phyloP scores from a whole-genome alignment of 2,888 invertebrate species.

The Teinopalpus imperialis region DNA sequence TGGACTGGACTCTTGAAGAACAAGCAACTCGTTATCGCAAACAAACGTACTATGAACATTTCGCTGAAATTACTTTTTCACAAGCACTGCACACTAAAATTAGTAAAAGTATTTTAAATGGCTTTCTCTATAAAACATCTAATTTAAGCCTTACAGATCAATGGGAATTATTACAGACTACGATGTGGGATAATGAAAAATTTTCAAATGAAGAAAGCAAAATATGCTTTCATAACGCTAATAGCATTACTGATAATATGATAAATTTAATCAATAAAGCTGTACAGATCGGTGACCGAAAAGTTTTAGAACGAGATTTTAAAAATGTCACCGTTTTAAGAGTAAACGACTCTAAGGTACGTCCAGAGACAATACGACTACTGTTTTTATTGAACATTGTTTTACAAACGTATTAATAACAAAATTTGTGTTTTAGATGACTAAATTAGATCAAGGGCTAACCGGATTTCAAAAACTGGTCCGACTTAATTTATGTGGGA shows the following conservation, averaged over 20 bases:
- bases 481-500: constrained; percentile 70
- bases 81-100: constrained; percentile 58
- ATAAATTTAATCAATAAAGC: constrained; percentile 51
- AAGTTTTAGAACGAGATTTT: constrained; percentile 47
- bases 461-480: constrained; percentile 58
- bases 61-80: constrained; percentile 46
- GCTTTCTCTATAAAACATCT: constrained; percentile 54
- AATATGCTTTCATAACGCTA: constrained; percentile 53
- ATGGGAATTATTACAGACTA: constrained; percentile 58
- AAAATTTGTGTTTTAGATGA: constrained; percentile 59
- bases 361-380: constrained; percentile 3
- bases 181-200: constrained; percentile 63
- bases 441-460: constrained; percentile 62
- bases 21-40: constrained; percentile 51
- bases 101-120: constrained; percentile 50
- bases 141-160: constrained; percentile 52
- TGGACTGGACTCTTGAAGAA: constrained; percentile 60
- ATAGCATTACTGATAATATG: constrained; percentile 59
- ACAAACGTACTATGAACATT: constrained; percentile 42
- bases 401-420: neutral
- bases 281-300: constrained; percentile 44
- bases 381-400: neutral
- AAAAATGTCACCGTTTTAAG: constrained; percentile 51
- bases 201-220: constrained; percentile 59
- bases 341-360: constrained; percentile 56